A percentile compares a stretch with the other conserved stretches of the same genome.
phyloP scores from a whole-genome alignment of 2,113 vertebrate species.

The Nesoenas mayeri region DNA sequence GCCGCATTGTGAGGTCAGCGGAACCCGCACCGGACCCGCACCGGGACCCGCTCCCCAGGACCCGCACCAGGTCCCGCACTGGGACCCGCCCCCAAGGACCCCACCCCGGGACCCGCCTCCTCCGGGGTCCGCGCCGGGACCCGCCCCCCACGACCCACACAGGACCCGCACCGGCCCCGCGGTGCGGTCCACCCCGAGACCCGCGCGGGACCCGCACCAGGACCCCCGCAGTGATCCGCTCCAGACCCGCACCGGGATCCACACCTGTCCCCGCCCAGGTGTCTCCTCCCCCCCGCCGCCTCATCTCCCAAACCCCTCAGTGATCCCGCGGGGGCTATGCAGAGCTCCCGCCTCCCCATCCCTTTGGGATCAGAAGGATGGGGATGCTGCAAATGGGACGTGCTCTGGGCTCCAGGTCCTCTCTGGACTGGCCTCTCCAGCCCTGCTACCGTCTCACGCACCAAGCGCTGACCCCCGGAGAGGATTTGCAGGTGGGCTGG shows the following conservation, averaged over 20 bases:
- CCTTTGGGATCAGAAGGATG: not conserved
- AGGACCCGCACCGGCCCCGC: not conserved
- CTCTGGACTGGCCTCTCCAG: not conserved
- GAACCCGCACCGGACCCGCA: no score
- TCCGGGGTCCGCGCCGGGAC: no score
- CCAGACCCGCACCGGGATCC: not conserved
- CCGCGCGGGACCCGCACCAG: no score
- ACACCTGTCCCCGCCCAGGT: not conserved
- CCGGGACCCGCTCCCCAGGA: no score
- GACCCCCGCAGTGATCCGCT: not conserved
- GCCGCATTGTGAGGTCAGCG: no score
- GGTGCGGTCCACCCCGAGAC: not conserved
- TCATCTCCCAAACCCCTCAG: not conserved
- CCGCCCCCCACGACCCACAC: no score
- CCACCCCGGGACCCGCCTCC: not conserved
- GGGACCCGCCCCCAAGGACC: no score
- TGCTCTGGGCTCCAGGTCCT: not conserved
- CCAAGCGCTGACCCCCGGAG: accelerated
- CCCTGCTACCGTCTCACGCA: not conserved
- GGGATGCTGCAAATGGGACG: not conserved
- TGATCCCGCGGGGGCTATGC: not conserved
- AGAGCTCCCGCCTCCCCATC: not conserved
- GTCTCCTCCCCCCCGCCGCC: no score
- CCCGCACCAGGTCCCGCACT: no score
- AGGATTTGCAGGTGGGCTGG: not conserved